These are phyloP conservation scores for Eurystomus gularis DNA, from an alignment of 2,113 vertebrate genomes.

Conservation along the genomic window DNA sequence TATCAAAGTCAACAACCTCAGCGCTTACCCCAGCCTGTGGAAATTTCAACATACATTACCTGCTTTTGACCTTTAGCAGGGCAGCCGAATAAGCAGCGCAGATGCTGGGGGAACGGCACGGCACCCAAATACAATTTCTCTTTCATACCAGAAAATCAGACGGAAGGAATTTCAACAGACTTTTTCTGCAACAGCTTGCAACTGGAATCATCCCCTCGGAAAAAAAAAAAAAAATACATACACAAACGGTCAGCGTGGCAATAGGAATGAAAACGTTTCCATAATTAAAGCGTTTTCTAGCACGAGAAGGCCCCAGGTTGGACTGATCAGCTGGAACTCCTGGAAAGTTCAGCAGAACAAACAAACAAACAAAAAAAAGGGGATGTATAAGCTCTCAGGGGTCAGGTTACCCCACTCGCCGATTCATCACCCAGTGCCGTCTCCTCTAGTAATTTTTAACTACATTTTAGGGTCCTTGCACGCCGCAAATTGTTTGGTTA, in stretches of 20 bases:
- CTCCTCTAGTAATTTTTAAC: not conserved
- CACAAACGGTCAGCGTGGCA: fast-evolving
- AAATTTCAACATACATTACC: conserved; percentile 33
- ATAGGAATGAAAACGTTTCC: not conserved
- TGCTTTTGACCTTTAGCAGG: conserved; percentile 25
- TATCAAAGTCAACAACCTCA: conserved; percentile 34
- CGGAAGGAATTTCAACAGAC: not conserved
- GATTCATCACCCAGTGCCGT: not conserved
- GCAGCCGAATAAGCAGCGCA: not conserved
- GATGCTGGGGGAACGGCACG: not conserved
- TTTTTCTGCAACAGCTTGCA: not conserved
- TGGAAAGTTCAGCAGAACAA: conserved; percentile 1
- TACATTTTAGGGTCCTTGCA: not conserved
- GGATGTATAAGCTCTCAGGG: not conserved
- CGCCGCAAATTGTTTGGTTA: not conserved
- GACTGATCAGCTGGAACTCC: not conserved
- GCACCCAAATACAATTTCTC: not conserved
- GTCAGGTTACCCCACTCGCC: not conserved
- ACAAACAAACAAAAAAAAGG: conserved; percentile 22
- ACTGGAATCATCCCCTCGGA: not conserved
- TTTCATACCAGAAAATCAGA: not conserved
- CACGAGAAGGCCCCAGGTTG: not conserved
- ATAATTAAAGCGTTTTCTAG: not conserved
- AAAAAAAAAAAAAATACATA: not conserved
- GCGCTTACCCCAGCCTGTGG: not conserved